These are phyloP conservation scores for Gorsachius goisagi DNA, from an alignment of 2,113 vertebrate genomes.

Conservation along the genomic window DNA sequence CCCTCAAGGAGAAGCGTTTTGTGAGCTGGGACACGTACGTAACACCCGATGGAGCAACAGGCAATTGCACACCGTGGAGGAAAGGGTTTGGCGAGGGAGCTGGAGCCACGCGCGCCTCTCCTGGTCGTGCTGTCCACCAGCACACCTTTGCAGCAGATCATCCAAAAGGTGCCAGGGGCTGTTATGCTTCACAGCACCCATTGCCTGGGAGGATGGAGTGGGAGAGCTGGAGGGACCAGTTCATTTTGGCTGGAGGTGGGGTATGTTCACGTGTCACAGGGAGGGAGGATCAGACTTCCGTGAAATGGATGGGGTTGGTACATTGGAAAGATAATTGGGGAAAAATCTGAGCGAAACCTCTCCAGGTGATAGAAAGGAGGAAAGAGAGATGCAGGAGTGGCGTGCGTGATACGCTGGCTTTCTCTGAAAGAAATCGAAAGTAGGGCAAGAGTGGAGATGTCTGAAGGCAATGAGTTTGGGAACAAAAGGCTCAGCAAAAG, in stretches of 20 bases:
- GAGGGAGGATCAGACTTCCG: neutral
- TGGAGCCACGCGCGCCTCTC: fast-evolving
- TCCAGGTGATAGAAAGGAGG: neutral
- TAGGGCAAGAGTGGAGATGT: neutral
- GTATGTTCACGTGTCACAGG: fast-evolving
- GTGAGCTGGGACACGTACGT: too few relatives aligned
- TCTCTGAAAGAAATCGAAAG: neutral
- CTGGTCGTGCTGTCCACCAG: neutral
- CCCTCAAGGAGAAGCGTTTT: neutral
- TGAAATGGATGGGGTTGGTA: neutral
- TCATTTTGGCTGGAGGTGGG: neutral
- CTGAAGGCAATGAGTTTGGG: neutral
- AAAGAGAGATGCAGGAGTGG: fast-evolving
- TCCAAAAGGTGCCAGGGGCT: too few relatives aligned
- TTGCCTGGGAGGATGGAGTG: neutral
- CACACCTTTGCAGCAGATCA: fast-evolving
- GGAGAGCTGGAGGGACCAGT: neutral
- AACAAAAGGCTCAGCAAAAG: neutral
- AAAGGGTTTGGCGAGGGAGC: neutral
- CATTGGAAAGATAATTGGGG: neutral
- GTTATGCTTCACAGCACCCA: fast-evolving
- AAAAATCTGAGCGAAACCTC: neutral
- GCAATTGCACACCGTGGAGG: fast-evolving
- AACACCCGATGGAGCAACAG: neutral
- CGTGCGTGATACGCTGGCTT: fast-evolving